Base-by-base conservation (phyloP, 2,797 vertebrate species). In the Hybognathus amarus region DNA sequence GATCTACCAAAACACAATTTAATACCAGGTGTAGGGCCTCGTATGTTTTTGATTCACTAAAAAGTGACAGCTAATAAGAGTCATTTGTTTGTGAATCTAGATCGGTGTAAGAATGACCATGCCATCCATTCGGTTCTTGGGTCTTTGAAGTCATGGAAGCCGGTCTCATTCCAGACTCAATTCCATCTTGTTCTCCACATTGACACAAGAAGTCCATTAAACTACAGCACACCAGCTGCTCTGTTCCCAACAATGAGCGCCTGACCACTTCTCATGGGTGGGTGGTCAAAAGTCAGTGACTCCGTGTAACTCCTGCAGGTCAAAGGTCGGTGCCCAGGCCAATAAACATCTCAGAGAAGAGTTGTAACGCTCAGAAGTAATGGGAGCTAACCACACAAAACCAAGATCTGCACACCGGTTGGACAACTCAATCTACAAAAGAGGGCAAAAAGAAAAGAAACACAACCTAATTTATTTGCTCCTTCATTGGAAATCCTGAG, bases 351-450 rank as follows among this genome's bases (percentile, higher is more conserved):
- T 89, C 87, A 87, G 89, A 88, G 64, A 80, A 84, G 87, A 91
- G 89, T 87, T 85, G 90, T 85, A 90, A 92, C 30, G 92, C 94
- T 93, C 93, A 92, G 91, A 63, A 63, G 93, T 90, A 93, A 93
- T 85, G 88, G 89, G 90, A 70, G 24, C 6, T 85, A 88, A 92
- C 93, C 92, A 91, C 87, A 93, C 90, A 83, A 86, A 84, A 87
- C 84, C 89, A 92, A 93, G 91, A 90, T 89, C 89, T 52, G 87
- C 90, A 92, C 91, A 90, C 89, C 15, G 4, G 86, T 88, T 84
- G 47, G 91, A 90, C 88, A 90, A 91, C 89, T 93, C 89, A 91
- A 91, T 92, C 87, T 87, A 91, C 20, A 47, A 30, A 77, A 80
- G 83, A 45, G 12, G n/a, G 69, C 7, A 40, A 81, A 18, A 56